These are phyloP conservation scores for Pimpla rufipes DNA, from an alignment of 2,888 invertebrate genomes.

Conservation along the genomic window DNA sequence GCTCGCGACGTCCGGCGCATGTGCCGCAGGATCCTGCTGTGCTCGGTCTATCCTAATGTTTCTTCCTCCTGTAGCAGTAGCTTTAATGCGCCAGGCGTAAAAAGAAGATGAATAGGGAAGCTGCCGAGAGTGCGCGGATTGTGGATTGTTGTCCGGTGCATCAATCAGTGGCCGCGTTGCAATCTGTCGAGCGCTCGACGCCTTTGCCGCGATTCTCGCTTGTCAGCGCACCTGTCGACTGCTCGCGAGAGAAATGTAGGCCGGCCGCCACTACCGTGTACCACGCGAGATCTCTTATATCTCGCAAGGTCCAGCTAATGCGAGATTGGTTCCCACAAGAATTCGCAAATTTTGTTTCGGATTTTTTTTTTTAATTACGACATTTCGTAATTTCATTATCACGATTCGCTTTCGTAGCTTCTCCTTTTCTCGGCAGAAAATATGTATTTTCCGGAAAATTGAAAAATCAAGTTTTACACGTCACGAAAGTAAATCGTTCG, in stretches of 20 bases:
- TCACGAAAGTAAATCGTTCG: background rate
- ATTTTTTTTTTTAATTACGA: background rate
- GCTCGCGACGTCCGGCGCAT: slow-evolving; percentile 58
- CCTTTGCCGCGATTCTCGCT: slow-evolving; percentile 81
- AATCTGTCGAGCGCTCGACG: slow-evolving; percentile 81
- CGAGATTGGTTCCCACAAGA: slow-evolving; percentile 53
- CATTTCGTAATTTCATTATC: background rate
- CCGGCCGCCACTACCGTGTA: slow-evolving; percentile 69
- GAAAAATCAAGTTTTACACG: background rate
- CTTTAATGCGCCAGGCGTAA: slow-evolving; percentile 75
- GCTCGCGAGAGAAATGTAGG: slow-evolving; percentile 75
- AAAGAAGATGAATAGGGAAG: slow-evolving; percentile 81
- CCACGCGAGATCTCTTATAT: slow-evolving; percentile 26
- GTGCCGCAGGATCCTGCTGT: slow-evolving; percentile 47
- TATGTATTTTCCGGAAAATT: background rate
- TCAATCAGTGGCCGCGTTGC: slow-evolving; percentile 82
- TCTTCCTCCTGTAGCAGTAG: slow-evolving; percentile 67
- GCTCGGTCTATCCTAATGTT: slow-evolving; percentile 62
- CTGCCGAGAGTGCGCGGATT: slow-evolving; percentile 68
- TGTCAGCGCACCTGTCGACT: slow-evolving; percentile 83
- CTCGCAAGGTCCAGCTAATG: slow-evolving; percentile 47
- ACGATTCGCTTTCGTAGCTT: background rate
- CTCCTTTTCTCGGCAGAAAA: background rate
- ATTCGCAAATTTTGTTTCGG: background rate
- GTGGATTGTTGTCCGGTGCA: slow-evolving; percentile 76